These are phyloP conservation scores for Macrosteles quadrilineatus DNA, from an alignment of 1,140 invertebrate genomes.

Conservation along the genomic window DNA sequence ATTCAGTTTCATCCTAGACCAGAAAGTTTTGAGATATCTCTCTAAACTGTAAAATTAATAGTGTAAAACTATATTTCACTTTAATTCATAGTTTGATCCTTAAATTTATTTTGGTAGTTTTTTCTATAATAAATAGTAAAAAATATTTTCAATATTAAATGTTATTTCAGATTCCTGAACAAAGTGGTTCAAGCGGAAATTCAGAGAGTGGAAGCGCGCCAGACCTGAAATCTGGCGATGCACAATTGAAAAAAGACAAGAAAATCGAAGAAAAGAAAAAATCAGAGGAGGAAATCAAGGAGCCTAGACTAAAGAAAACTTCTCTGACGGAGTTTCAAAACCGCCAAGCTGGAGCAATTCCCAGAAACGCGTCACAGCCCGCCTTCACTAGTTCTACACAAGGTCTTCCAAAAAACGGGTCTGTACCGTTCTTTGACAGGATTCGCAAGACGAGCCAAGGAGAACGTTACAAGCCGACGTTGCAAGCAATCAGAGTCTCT, in stretches of 20 bases:
- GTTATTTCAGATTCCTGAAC: slow-evolving; percentile 58
- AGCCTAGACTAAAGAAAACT: slow-evolving; percentile 14
- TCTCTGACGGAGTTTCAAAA: slow-evolving; percentile 24
- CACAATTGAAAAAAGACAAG: slow-evolving; percentile 35
- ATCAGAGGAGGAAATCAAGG: slow-evolving; percentile 20
- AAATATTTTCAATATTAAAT: not conserved
- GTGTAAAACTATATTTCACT: no score
- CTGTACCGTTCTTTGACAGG: slow-evolving; percentile 83
- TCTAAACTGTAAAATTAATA: no score
- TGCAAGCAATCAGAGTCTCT: slow-evolving; percentile 69
- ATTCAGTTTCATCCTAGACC: no score
- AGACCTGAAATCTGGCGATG: slow-evolving; percentile 33
- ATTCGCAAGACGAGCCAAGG: slow-evolving; percentile 77
- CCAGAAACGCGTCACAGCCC: slow-evolving; percentile 80
- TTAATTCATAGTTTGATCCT: no score
- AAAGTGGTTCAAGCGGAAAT: slow-evolving; percentile 56
- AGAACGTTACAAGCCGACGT: slow-evolving; percentile 73
- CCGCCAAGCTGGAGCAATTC: slow-evolving; percentile 52
- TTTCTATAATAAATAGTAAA: no score
- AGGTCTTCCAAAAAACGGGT: slow-evolving; percentile 81
- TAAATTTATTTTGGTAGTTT: no score
- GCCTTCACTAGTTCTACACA: slow-evolving; percentile 78
- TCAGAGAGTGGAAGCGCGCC: slow-evolving; percentile 42
- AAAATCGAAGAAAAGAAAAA: slow-evolving; percentile 32
- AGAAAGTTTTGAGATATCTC: no score